phyloP scores from a whole-genome alignment of 1,140 invertebrate species.

The Drosophila auraria region DNA sequence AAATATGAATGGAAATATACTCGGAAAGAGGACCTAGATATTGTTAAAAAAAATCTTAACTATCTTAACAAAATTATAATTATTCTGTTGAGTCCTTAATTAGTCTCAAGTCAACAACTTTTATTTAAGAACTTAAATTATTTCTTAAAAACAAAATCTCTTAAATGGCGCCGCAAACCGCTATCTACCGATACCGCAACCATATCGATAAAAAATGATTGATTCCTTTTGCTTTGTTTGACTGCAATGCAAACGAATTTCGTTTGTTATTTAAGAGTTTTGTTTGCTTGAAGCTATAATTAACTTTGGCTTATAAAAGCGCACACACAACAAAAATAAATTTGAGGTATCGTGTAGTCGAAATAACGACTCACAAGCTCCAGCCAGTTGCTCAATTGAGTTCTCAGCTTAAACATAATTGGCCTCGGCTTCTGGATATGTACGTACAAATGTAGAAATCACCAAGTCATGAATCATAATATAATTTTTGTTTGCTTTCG shows the following conservation, averaged over 20 bases:
- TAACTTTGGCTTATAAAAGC: conserved; percentile 7
- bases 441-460: neutral
- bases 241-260: conserved; percentile 22
- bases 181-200: conserved; percentile 11
- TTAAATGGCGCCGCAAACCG: neutral
- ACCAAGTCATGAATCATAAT: conserved; percentile 28
- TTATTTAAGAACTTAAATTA: no score
- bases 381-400: conserved; percentile 19
- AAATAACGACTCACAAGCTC: conserved; percentile 2
- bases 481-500: conserved; percentile 29
- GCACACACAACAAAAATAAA: conserved; percentile 4
- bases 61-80: no score
- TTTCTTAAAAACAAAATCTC: neutral
- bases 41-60: no score
- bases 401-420: conserved; percentile 32
- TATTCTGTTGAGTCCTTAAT: neutral
- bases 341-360: conserved; percentile 6
- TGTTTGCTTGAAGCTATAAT: conserved; percentile 29
- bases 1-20: neutral
- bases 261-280: conserved; percentile 6
- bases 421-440: conserved; percentile 25
- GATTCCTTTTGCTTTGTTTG: conserved; percentile 11
- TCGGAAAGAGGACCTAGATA: neutral
- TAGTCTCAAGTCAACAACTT: neutral
- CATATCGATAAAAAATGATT: conserved; percentile 18